Evolutionary conservation across 37 sponge, comb jelly and placozoan genomes (phyloP).

Genomic region (Hormiphora californensis): DNA sequence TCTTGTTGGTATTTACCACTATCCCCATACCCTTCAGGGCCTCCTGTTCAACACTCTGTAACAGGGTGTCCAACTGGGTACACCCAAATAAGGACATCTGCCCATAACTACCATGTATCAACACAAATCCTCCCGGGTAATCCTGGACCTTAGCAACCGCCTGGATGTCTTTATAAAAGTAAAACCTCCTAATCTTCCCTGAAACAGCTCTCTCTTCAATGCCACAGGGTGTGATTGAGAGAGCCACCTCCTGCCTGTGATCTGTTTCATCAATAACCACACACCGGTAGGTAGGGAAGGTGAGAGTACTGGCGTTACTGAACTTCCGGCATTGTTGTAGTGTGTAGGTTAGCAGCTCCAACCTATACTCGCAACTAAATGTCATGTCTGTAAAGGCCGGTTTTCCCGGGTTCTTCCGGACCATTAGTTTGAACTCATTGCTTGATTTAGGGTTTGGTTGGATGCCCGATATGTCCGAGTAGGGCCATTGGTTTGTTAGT

Average conservation of each 20-base stretch:
- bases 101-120: constrained; percentile 71
- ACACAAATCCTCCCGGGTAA: constrained; percentile 76
- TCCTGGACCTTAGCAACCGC: constrained; percentile 73
- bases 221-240: constrained; percentile 1
- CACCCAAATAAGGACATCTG: constrained; percentile 52
- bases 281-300: constrained; percentile 14
- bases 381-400: constrained; percentile 64
- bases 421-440: constrained; percentile 84
- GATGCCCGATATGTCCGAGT: constrained; percentile 82
- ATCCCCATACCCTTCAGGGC: constrained; percentile 37
- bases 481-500: constrained; percentile 70
- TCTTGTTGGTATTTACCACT: constrained; percentile 23
- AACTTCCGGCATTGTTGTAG: constrained; percentile 56
- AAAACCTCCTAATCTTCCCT: constrained; percentile 63
- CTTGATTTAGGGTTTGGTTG: constrained; percentile 77
- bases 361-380: constrained; percentile 84
- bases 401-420: constrained; percentile 76
- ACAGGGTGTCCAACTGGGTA: constrained; percentile 13
- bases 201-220: constrained; percentile 55
- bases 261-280: constrained; percentile 49
- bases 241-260: constrained; percentile 1
- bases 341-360: constrained; percentile 82
- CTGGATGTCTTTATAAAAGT: constrained; percentile 93
- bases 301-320: neutral
- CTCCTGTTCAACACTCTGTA: constrained; percentile 8